phyloP scores from a whole-genome alignment of 2,888 invertebrate species.

The Thumatha senex region DNA sequence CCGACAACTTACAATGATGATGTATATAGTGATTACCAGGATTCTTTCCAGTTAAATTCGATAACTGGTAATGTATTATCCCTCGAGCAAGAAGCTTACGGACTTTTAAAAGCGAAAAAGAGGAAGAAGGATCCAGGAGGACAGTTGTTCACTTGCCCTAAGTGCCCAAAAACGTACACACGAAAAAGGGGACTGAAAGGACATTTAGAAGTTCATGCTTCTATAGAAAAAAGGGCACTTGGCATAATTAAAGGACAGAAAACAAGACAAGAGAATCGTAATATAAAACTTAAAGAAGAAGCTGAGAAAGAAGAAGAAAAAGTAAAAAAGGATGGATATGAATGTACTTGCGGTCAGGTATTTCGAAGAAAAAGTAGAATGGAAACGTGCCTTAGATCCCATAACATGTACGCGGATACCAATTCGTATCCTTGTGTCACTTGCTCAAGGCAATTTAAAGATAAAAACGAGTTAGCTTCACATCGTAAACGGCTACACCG shows the following conservation, averaged over 20 bases:
- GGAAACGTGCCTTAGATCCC: constrained; percentile 71
- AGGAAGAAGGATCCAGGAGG: constrained; percentile 27
- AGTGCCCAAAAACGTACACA: constrained; percentile 60
- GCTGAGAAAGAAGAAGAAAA: constrained; percentile 23
- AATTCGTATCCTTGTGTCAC: constrained; percentile 56
- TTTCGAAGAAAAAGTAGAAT: constrained; percentile 66
- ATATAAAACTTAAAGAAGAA: constrained; percentile 35
- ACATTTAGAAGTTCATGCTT: constrained; percentile 61
- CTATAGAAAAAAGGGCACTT: constrained; percentile 60
- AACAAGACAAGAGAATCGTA: constrained; percentile 50
- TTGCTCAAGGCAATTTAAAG: constrained; percentile 62
- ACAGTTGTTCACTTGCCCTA: constrained; percentile 45
- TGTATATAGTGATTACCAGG: constrained; percentile 42
- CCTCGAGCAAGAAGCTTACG: constrained; percentile 71
- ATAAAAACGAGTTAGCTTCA: constrained; percentile 58
- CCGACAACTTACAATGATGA: constrained; percentile 47
- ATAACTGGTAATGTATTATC: constrained; percentile 71
- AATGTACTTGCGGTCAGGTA: constrained; percentile 67
- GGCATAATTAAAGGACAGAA: constrained; percentile 54
- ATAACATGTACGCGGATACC: constrained; percentile 50
- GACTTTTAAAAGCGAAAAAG: constrained; percentile 56
- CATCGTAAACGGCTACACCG: constrained; percentile 68
- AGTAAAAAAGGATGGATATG: constrained; percentile 58
- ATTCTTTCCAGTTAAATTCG: constrained; percentile 69
- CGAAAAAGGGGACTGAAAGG: constrained; percentile 35